phyloP scores from a whole-genome alignment of 2,888 invertebrate genomes.

The Caenorhabditis imperialis region DNA sequence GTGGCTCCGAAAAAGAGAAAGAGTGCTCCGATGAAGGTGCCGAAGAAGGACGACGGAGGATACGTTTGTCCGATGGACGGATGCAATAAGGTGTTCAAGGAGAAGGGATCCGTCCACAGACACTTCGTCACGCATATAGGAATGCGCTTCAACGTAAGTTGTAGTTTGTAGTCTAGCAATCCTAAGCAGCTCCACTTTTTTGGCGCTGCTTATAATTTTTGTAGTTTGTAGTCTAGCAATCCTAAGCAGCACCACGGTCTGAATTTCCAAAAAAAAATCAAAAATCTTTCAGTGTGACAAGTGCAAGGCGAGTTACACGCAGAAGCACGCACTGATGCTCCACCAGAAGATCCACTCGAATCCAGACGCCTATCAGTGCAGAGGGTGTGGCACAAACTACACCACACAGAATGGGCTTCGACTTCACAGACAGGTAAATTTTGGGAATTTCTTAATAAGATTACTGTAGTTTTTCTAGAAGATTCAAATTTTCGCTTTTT shows the following conservation, averaged over 20 bases:
- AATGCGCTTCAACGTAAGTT: constrained; percentile 54
- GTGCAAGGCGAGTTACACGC: constrained; percentile 52
- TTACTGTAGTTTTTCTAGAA: too few relatives aligned
- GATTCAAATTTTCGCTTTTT: too few relatives aligned
- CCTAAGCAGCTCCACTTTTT: background rate
- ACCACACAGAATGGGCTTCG: constrained; percentile 50
- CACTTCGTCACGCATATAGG: constrained; percentile 55
- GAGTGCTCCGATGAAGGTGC: constrained; percentile 47
- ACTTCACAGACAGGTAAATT: constrained; percentile 43
- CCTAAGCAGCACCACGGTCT: too few relatives aligned
- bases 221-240: too few relatives aligned
- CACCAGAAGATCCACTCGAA: constrained; percentile 53
- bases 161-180: background rate
- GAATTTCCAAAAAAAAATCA: too few relatives aligned
- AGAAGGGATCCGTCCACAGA: constrained; percentile 53
- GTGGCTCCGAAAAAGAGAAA: constrained; percentile 31
- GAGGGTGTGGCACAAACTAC: constrained; percentile 53
- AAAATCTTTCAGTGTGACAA: constrained; percentile 47
- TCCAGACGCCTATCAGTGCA: constrained; percentile 54
- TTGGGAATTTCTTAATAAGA: too few relatives aligned
- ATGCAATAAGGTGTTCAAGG: constrained; percentile 54
- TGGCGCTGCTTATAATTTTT: too few relatives aligned
- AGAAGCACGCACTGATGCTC: constrained; percentile 53
- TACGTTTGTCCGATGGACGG: constrained; percentile 55
- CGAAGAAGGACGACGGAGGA: constrained; percentile 48